A percentile compares a stretch with the other conserved stretches of the same genome.
Evolutionary conservation across 2,888 invertebrate genomes (phyloP).

Genomic region (Papilio demoleus): DNA sequence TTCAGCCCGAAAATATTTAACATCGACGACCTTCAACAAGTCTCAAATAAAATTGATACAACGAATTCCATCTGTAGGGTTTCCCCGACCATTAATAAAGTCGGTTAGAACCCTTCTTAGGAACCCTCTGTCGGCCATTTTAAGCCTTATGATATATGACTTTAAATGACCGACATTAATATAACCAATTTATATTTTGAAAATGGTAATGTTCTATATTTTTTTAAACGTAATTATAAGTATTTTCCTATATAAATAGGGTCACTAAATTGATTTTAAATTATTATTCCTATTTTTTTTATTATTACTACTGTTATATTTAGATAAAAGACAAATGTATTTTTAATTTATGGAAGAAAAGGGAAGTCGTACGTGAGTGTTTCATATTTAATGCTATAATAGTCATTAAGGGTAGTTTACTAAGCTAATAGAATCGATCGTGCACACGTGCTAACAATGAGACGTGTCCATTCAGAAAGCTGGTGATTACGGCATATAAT

Average conservation of each 20-base stretch:
- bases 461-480: constrained; percentile 2
- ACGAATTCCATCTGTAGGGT: constrained; percentile 15
- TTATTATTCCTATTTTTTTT: too few species aligned
- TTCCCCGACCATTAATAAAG: constrained; percentile 21
- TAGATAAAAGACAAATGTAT: too few species aligned
- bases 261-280: too few species aligned
- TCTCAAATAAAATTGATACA: constrained; percentile 15
- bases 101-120: neutral
- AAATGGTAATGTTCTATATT: too few species aligned
- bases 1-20: neutral
- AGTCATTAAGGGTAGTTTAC: constrained; percentile 5
- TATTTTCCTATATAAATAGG: too few species aligned
- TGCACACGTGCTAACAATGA: constrained; percentile 5
- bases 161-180: neutral
- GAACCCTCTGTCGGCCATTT: neutral
- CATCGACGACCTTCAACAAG: neutral
- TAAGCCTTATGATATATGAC: constrained; percentile 15
- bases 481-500: constrained; percentile 1
- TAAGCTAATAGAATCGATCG: constrained; percentile 13
- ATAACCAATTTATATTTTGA: neutral
- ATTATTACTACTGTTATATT: too few species aligned
- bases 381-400: neutral
- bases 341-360: too few species aligned
- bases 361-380: neutral
- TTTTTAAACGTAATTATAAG: too few species aligned